Evolutionary conservation across 2,888 invertebrate species (phyloP).

Genomic region (Cantharis flavilabris): DNA sequence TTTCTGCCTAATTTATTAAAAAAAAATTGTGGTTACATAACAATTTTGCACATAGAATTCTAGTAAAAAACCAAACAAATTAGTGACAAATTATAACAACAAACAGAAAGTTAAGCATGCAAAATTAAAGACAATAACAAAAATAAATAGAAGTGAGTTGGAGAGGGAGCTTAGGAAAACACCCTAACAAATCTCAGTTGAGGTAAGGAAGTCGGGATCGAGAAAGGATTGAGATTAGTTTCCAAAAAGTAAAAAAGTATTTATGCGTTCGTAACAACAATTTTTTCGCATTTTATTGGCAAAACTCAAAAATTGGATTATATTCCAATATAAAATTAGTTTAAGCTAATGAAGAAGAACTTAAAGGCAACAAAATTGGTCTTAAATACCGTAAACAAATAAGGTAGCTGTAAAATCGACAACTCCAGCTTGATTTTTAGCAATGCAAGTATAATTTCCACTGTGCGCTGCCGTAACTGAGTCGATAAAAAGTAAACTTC

Average conservation of each 20-base stretch:
- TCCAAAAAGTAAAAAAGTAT: background rate
- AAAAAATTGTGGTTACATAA: background rate
- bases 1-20: background rate
- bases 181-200: slow-evolving; percentile 47
- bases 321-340: background rate
- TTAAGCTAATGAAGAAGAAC: slow-evolving; percentile 10
- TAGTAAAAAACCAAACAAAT: slow-evolving; percentile 13
- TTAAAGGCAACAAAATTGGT: slow-evolving; percentile 40
- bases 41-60: slow-evolving; percentile 1
- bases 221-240: slow-evolving; percentile 26
- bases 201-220: slow-evolving; percentile 30
- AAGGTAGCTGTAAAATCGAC: slow-evolving; percentile 49
- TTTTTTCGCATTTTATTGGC: background rate
- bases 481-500: slow-evolving; percentile 54
- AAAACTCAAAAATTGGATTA: background rate
- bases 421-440: slow-evolving; percentile 52
- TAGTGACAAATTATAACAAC: slow-evolving; percentile 34
- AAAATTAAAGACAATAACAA: slow-evolving; percentile 42
- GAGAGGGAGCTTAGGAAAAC: slow-evolving; percentile 45
- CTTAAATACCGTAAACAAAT: slow-evolving; percentile 51
- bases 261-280: background rate
- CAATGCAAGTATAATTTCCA: slow-evolving; percentile 56
- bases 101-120: slow-evolving; percentile 43
- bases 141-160: slow-evolving; percentile 46
- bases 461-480: slow-evolving; percentile 50